Percentiles rank a stretch among this genome's conserved stretches.
These are phyloP conservation scores for Scopus umbretta DNA, from an alignment of 2,113 vertebrate species.

Conservation along the genomic window DNA sequence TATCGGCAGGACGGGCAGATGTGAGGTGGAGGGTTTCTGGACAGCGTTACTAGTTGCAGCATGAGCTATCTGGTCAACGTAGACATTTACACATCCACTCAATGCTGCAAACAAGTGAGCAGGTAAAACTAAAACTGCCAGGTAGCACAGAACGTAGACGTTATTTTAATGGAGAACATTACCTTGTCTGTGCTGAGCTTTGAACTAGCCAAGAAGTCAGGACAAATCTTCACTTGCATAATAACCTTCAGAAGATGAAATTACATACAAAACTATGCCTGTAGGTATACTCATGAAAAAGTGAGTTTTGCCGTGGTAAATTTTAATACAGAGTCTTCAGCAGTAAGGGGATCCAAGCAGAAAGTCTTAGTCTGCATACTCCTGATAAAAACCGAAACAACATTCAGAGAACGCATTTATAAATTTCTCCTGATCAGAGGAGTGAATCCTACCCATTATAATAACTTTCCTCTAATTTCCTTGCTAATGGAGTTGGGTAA, in stretches of 20 bases:
- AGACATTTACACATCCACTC: not conserved
- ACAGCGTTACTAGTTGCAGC: not conserved
- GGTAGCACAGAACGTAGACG: not conserved
- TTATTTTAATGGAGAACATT: not conserved
- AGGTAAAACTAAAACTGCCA: not conserved
- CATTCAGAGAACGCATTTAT: not conserved
- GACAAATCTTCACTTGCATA: not conserved
- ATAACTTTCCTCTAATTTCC: not conserved
- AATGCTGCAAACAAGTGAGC: not conserved
- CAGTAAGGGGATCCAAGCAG: not conserved
- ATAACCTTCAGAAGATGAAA: not conserved
- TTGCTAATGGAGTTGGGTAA: not conserved
- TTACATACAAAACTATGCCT: not conserved
- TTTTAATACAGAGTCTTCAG: not conserved
- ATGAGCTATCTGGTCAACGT: rapidly evolving
- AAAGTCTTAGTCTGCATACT: not conserved
- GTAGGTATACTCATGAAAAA: not conserved
- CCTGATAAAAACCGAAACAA: not conserved
- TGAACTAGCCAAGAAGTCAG: not conserved
- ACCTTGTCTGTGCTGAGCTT: not conserved
- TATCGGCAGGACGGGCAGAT: not conserved
- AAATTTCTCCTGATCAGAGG: not conserved
- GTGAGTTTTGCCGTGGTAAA: not conserved
- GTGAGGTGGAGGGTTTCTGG: not conserved
- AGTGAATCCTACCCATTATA: not conserved